Evolutionary conservation across 2,888 invertebrate genomes (phyloP).

Genomic region (Griposia aprilina): DNA sequence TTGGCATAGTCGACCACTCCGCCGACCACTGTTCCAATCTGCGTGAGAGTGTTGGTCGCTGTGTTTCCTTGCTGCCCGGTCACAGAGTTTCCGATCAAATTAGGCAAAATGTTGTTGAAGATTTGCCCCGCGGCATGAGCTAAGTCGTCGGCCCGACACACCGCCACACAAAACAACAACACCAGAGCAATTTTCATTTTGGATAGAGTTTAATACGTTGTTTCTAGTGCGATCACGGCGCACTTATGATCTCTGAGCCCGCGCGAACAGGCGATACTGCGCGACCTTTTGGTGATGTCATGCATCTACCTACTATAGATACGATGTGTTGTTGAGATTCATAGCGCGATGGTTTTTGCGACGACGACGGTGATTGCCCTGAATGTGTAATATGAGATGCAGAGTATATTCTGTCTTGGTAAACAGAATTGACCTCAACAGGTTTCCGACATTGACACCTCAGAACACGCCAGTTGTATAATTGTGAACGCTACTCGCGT

Average conservation of each 20-base stretch:
- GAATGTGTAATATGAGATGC: constrained; percentile 73
- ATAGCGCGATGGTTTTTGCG: constrained; percentile 82
- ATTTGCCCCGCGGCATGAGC: constrained; percentile 87
- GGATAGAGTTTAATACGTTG: constrained; percentile 77
- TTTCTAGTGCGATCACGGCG: constrained; percentile 82
- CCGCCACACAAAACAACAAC: constrained; percentile 77
- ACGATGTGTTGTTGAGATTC: constrained; percentile 83
- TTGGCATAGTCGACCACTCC: constrained; percentile 88
- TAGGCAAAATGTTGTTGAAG: constrained; percentile 86
- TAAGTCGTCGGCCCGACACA: constrained; percentile 82
- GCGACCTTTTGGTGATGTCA: constrained; percentile 89
- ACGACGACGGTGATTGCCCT: constrained; percentile 75
- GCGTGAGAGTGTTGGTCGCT: constrained; percentile 83
- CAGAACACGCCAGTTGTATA: constrained; percentile 17
- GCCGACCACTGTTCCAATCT: constrained; percentile 87
- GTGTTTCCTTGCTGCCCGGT: constrained; percentile 84
- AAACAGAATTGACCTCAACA: constrained; percentile 80
- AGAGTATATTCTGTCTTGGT: constrained; percentile 63
- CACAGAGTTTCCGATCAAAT: constrained; percentile 82
- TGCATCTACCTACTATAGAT: constrained; percentile 76
- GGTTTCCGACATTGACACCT: constrained; percentile 33
- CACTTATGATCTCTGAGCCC: constrained; percentile 86
- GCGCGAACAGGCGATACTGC: constrained; percentile 78
- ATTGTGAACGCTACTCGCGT: constrained; percentile 34
- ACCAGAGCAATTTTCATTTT: constrained; percentile 82